Evolutionary conservation across 2,888 invertebrate species (phyloP).

Genomic region (Leptopterna dolabrata): DNA sequence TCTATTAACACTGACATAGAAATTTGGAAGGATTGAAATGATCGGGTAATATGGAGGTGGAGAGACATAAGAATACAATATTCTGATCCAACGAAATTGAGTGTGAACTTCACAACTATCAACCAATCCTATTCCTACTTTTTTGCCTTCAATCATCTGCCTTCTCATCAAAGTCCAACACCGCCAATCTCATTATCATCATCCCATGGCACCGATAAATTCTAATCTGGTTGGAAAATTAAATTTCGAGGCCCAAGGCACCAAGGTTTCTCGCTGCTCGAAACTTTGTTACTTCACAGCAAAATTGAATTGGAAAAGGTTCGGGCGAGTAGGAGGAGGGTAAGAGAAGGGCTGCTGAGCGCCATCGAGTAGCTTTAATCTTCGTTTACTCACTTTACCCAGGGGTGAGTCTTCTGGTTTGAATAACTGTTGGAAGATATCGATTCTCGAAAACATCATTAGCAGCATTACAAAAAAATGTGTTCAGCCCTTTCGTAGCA

Average conservation of each 20-base stretch:
- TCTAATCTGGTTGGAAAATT: conserved; percentile 10
- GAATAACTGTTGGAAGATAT: background rate
- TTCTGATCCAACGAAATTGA: background rate
- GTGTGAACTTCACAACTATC: background rate
- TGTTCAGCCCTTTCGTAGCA: no score
- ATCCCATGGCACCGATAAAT: background rate
- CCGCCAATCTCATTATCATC: background rate
- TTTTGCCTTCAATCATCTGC: background rate
- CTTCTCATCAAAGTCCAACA: background rate
- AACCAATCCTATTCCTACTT: background rate
- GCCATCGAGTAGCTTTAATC: background rate
- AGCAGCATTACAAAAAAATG: no score
- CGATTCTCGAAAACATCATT: background rate
- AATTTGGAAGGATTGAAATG: no score
- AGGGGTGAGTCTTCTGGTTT: background rate
- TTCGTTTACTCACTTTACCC: conserved; percentile 14
- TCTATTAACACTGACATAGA: no score
- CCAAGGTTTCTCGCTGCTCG: background rate
- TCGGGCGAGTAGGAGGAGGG: background rate
- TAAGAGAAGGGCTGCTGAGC: background rate
- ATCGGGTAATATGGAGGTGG: no score
- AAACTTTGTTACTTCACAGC: conserved; percentile 16
- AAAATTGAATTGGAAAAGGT: conserved; percentile 34
- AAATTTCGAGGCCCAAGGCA: background rate
- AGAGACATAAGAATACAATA: no score